These are phyloP conservation scores for Sycophila texana DNA, from an alignment of 2,888 invertebrate species.

Conservation along the genomic window DNA sequence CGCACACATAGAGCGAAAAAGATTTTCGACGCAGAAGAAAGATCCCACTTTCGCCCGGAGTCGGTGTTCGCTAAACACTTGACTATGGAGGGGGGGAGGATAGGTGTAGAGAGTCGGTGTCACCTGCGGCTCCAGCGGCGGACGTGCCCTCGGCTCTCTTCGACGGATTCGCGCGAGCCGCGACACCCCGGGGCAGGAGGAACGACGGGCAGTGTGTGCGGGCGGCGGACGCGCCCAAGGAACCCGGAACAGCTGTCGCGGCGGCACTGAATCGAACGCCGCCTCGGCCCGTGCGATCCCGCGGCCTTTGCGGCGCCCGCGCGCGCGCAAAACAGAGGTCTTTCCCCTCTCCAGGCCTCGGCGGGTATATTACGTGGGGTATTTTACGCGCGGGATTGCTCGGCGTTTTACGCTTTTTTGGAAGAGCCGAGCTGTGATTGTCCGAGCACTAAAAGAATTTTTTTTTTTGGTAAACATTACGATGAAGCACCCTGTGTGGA, in stretches of 20 bases:
- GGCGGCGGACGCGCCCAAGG: background rate
- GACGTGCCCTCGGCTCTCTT: too few relatives aligned
- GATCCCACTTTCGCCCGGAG: too few relatives aligned
- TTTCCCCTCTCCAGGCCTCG: conserved; percentile 16
- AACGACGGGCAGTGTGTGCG: background rate
- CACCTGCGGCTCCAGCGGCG: too few relatives aligned
- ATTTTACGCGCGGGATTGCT: background rate
- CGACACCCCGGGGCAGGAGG: too few relatives aligned
- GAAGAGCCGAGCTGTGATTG: background rate
- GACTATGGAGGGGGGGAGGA: too few relatives aligned
- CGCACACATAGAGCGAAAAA: too few relatives aligned
- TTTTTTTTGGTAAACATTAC: too few relatives aligned
- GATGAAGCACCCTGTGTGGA: background rate
- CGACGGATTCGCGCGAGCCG: too few relatives aligned
- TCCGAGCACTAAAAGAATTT: background rate
- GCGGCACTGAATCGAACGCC: conserved; percentile 17
- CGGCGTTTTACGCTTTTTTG: background rate
- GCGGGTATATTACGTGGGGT: conserved; percentile 11
- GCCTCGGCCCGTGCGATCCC: background rate
- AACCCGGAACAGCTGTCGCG: conserved; percentile 46
- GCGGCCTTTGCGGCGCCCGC: background rate
- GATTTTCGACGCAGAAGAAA: too few relatives aligned
- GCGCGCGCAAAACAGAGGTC: background rate
- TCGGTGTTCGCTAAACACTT: too few relatives aligned
- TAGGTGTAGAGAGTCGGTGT: too few relatives aligned